Percentiles rank a stretch among this genome's conserved stretches.
Evolutionary conservation across 2,797 vertebrate genomes (phyloP).

Genomic region (Pangasius larnaudii): DNA sequence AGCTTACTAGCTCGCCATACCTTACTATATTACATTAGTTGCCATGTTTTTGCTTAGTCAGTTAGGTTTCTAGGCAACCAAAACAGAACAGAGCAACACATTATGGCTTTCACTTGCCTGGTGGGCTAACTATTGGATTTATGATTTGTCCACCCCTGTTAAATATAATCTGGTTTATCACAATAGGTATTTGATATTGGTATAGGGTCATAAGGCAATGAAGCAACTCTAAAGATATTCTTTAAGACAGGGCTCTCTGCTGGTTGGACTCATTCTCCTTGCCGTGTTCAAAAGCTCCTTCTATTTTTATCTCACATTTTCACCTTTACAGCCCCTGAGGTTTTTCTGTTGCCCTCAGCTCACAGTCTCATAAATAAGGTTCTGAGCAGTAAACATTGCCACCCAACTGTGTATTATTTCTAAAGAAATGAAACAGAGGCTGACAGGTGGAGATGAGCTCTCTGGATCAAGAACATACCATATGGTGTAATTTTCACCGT

Average conservation of each 20-base stretch:
- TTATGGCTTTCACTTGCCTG: neutral
- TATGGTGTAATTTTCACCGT: slow-evolving; percentile 2
- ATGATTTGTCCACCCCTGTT: neutral
- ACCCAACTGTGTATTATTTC: neutral
- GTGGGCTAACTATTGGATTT: neutral
- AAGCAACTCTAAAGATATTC: neutral
- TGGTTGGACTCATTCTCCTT: neutral
- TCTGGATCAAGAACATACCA: slow-evolving; percentile 20
- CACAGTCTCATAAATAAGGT: neutral
- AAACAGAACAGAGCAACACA: neutral
- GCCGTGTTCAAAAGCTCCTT: neutral
- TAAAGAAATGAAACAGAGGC: neutral
- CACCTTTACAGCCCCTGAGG: neutral
- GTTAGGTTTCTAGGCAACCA: slow-evolving; percentile 14
- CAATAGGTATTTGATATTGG: neutral
- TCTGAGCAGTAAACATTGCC: neutral
- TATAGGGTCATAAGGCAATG: neutral
- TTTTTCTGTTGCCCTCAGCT: neutral
- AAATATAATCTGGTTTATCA: neutral
- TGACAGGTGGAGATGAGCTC: slow-evolving; percentile 1
- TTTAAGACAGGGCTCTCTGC: neutral
- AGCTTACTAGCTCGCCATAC: neutral
- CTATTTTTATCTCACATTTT: slow-evolving; percentile 4
- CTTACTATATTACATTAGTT: neutral
- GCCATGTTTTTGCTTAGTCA: neutral